Evolutionary conservation across 2,888 invertebrate species (phyloP).

Genomic region (Aquatica leii): DNA sequence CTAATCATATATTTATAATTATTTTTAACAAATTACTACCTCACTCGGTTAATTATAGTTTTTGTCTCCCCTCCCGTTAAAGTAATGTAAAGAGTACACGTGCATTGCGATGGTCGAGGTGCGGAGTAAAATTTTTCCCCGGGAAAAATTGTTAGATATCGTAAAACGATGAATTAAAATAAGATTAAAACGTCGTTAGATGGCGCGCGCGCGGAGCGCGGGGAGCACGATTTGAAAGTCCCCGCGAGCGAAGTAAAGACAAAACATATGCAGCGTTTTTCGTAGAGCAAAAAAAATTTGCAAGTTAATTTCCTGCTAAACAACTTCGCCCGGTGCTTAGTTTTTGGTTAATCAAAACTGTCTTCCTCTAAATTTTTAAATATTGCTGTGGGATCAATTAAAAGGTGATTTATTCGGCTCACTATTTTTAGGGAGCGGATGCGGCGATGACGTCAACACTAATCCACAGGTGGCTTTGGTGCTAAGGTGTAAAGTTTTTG

Average conservation of each 20-base stretch:
- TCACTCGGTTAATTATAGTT: too few relatives aligned
- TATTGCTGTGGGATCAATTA: conserved; percentile 44
- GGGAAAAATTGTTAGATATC: conserved; percentile 10
- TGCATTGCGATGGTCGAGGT: neutral
- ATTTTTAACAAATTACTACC: too few relatives aligned
- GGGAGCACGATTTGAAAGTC: conserved; percentile 24
- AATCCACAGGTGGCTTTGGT: conserved; percentile 33
- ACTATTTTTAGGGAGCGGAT: conserved; percentile 20
- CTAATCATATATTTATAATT: too few relatives aligned
- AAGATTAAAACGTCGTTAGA: conserved; percentile 28
- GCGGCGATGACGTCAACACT: neutral
- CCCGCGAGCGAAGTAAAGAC: conserved; percentile 57
- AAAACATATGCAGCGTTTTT: conserved; percentile 47
- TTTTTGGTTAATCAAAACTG: conserved; percentile 42
- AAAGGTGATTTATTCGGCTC: conserved; percentile 39
- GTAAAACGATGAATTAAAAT: conserved; percentile 23
- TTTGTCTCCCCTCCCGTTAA: too few relatives aligned
- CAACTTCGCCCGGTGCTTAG: conserved; percentile 34
- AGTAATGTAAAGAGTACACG: too few relatives aligned
- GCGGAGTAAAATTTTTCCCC: neutral
- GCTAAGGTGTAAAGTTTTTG: neutral
- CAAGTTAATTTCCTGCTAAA: conserved; percentile 37
- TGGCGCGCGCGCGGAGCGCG: conserved; percentile 7
- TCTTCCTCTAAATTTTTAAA: conserved; percentile 43
- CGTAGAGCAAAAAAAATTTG: conserved; percentile 28